These are phyloP conservation scores for Orussus abietinus DNA, from an alignment of 1,140 invertebrate species.

Conservation along the genomic window DNA sequence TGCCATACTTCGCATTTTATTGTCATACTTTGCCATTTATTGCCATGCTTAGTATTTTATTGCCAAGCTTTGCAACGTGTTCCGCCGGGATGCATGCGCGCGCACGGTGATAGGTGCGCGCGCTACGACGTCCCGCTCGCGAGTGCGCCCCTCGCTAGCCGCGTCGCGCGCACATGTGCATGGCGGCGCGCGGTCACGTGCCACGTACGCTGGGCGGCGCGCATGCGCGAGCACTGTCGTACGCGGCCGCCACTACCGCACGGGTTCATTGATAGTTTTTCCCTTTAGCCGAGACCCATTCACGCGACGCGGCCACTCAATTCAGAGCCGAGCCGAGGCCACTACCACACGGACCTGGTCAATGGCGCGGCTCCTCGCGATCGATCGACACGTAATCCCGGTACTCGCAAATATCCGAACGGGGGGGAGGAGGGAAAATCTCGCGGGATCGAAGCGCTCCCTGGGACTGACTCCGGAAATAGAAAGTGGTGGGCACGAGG, in stretches of 20 bases:
- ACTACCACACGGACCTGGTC: not conserved
- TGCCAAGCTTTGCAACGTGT: conserved; percentile 21
- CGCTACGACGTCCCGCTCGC: no score
- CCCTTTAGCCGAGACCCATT: conserved; percentile 24
- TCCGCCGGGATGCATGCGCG: conserved; percentile 27
- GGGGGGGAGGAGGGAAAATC: not conserved
- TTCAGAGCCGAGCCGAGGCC: conserved; percentile 10
- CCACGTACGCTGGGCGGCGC: conserved; percentile 23
- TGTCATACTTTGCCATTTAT: conserved; percentile 11
- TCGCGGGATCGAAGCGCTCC: not conserved
- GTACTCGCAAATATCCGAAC: conserved; percentile 4
- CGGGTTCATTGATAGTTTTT: conserved; percentile 34
- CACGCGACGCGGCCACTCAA: conserved; percentile 21
- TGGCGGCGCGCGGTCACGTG: no score
- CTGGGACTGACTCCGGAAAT: conserved; percentile 8
- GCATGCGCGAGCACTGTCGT: conserved; percentile 21
- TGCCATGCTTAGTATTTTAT: conserved; percentile 14
- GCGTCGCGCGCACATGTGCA: no score
- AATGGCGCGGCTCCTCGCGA: not conserved
- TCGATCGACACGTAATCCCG: conserved; percentile 1
- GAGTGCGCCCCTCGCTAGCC: no score
- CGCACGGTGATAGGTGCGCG: conserved; percentile 15
- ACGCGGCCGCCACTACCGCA: conserved; percentile 26
- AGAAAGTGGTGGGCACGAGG: conserved; percentile 14
- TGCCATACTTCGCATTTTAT: conserved; percentile 4